A percentile compares a stretch with the other conserved stretches of the same genome.
These are phyloP conservation scores for Dryococelus australis DNA, from an alignment of 2,888 invertebrate genomes.

Conservation along the genomic window DNA sequence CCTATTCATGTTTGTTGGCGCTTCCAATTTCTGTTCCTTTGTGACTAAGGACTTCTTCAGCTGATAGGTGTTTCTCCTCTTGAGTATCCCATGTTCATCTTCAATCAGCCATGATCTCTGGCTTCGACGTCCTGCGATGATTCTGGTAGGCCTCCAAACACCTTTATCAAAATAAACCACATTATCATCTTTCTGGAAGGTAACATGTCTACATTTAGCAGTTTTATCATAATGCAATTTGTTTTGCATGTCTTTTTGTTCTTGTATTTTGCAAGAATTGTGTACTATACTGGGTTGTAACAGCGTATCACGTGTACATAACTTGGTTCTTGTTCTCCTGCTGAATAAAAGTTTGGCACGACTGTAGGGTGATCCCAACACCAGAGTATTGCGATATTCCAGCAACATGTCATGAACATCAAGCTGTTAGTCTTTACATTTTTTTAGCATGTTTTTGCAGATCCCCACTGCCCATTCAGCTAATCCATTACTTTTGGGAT, in stretches of 20 bases:
- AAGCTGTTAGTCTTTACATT: background rate
- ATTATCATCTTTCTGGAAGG: background rate
- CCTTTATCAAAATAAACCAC: background rate
- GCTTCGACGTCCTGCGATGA: background rate
- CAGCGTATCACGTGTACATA: background rate
- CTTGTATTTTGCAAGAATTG: background rate
- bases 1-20: background rate
- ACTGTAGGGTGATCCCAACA: background rate
- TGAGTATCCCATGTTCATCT: background rate
- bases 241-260: background rate
- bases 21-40: background rate
- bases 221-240: background rate
- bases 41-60: background rate
- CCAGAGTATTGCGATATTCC: background rate
- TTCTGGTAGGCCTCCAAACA: background rate
- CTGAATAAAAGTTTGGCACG: too few relatives aligned
- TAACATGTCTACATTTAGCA: background rate
- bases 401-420: background rate
- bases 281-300: conserved; percentile 1
- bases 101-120: background rate
- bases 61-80: background rate
- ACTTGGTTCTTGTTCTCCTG: too few relatives aligned
- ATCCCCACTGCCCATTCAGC: background rate
- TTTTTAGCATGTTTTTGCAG: background rate
- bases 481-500: conserved; percentile 1